Evolutionary conservation across 2,797 vertebrate genomes (phyloP).

Genomic region (Ciconia nigra): DNA sequence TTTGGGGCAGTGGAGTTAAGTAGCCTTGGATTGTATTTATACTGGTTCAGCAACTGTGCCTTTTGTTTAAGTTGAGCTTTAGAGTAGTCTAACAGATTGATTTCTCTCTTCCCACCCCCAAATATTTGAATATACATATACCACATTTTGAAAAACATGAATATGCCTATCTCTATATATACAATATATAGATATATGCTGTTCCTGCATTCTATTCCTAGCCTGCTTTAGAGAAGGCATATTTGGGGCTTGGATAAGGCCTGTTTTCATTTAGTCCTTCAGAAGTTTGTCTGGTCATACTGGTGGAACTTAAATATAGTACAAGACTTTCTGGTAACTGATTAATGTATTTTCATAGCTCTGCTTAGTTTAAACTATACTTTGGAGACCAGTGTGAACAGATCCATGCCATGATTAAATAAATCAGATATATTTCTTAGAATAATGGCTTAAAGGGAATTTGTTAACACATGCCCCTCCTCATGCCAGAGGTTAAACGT

Average conservation of each 20-base stretch:
- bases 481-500: neutral
- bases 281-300: neutral
- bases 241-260: neutral
- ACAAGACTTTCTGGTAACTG: neutral
- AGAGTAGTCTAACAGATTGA: neutral
- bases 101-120: neutral
- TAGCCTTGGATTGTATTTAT: neutral
- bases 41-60: neutral
- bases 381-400: neutral
- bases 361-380: neutral
- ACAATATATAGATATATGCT: neutral
- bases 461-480: neutral
- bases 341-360: neutral
- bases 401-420: neutral
- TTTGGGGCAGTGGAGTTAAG: neutral
- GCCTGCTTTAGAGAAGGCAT: neutral
- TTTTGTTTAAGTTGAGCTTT: neutral
- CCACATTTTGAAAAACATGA: neutral
- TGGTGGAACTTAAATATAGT: neutral
- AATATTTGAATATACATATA: neutral
- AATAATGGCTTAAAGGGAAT: neutral
- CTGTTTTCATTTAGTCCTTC: neutral
- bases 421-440: neutral
- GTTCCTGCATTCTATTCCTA: neutral
- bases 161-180: accelerated